Percentiles rank a stretch among this genome's conserved stretches.
These are phyloP conservation scores for Goniozus legneri DNA, from an alignment of 1,140 invertebrate genomes.

Conservation along the genomic window DNA sequence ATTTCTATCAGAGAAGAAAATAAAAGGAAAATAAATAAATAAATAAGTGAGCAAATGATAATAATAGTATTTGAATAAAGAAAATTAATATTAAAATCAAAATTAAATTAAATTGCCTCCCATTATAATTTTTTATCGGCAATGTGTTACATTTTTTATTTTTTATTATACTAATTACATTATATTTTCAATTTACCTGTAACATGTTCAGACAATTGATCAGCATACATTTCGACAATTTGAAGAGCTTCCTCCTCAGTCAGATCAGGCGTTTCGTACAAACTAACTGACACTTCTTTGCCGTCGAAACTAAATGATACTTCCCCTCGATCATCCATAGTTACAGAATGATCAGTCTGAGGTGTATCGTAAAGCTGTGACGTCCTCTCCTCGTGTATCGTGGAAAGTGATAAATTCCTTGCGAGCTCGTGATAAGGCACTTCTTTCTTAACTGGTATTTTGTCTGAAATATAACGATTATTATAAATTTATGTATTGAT, in stretches of 20 bases:
- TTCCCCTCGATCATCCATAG: constrained; percentile 76
- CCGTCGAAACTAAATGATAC: constrained; percentile 88
- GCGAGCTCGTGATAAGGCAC: constrained; percentile 61
- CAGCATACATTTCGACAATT: constrained; percentile 91
- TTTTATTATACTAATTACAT: too few relatives aligned
- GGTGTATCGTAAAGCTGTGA: constrained; percentile 83
- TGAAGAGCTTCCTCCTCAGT: constrained; percentile 87
- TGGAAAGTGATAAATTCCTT: constrained; percentile 77
- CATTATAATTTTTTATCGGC: too few relatives aligned
- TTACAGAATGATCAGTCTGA: constrained; percentile 67
- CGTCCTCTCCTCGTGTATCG: constrained; percentile 85
- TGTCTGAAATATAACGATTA: constrained; percentile 9
- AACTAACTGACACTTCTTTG: constrained; percentile 83
- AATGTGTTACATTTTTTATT: too few relatives aligned
- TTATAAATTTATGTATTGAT: background rate
- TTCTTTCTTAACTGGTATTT: constrained; percentile 1
- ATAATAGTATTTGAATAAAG: background rate
- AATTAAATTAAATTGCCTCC: too few relatives aligned
- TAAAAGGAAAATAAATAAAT: too few relatives aligned
- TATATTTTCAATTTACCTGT: constrained; percentile 58
- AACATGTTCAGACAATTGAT: constrained; percentile 84
- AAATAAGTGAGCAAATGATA: too few relatives aligned
- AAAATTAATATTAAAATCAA: constrained; percentile 7
- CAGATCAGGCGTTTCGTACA: constrained; percentile 88
- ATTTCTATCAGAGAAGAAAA: too few relatives aligned